A percentile compares a stretch with the other conserved stretches of the same genome.
Evolutionary conservation across 2,797 vertebrate genomes (phyloP).

Genomic region (Morus bassanus): DNA sequence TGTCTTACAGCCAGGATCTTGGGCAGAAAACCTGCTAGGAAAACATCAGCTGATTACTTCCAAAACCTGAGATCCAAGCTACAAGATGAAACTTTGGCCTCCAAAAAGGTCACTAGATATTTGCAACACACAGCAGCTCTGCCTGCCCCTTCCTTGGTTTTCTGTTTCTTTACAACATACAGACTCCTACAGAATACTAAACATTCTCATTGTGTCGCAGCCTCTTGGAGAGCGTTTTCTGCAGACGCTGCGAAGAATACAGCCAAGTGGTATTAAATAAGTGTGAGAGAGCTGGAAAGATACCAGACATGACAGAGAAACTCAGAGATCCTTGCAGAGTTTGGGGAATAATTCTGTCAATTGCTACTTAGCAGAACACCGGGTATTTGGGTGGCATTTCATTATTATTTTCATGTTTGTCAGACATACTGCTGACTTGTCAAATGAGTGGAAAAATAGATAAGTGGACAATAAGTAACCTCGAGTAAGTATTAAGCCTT

Average conservation of each 20-base stretch:
- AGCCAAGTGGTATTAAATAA: conserved; percentile 36
- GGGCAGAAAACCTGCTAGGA: neutral
- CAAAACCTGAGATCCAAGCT: conserved; percentile 7
- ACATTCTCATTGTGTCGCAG: neutral
- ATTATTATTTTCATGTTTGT: neutral
- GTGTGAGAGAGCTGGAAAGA: neutral
- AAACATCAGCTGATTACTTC: neutral
- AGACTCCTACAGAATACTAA: conserved; percentile 24
- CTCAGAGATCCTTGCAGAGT: neutral
- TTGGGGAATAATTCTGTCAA: neutral
- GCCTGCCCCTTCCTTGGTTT: conserved; percentile 29
- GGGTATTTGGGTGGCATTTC: neutral
- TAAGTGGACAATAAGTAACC: neutral
- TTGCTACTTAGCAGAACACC: neutral
- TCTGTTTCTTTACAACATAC: conserved; percentile 41
- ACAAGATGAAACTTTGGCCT: conserved; percentile 32
- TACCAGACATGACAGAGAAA: neutral
- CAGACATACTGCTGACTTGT: neutral
- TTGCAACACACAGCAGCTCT: conserved; percentile 50
- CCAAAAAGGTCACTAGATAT: conserved; percentile 50
- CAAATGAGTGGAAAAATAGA: neutral
- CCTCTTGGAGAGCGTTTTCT: neutral
- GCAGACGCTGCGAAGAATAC: neutral
- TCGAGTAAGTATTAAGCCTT: neutral
- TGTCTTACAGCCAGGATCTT: neutral